phyloP scores from a whole-genome alignment of 2,113 vertebrate species.

The Oryctolagus cuniculus region mOryCun1.1 NC_091448.1:12571501-12572000 shows the following conservation, averaged over 20 bases:
- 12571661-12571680: background rate
- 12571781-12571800: background rate
- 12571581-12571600: background rate
- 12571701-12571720: background rate
- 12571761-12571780: background rate
- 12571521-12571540: background rate
- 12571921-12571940: background rate
- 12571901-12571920: background rate
- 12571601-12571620: background rate
- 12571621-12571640: background rate
- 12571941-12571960: background rate
- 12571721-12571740: background rate
- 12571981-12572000: background rate
- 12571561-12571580: background rate
- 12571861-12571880: background rate
- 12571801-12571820: background rate
- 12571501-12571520: too few relatives aligned
- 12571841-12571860: background rate
- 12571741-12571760: background rate
- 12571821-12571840: background rate
- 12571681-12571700: background rate
- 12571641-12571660: background rate
- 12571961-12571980: slow-evolving; percentile 1
- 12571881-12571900: background rate
- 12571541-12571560: too few relatives aligned